Base-by-base conservation (phyloP, 1,140 invertebrate genomes). In the Nasonia vitripennis region DNA sequence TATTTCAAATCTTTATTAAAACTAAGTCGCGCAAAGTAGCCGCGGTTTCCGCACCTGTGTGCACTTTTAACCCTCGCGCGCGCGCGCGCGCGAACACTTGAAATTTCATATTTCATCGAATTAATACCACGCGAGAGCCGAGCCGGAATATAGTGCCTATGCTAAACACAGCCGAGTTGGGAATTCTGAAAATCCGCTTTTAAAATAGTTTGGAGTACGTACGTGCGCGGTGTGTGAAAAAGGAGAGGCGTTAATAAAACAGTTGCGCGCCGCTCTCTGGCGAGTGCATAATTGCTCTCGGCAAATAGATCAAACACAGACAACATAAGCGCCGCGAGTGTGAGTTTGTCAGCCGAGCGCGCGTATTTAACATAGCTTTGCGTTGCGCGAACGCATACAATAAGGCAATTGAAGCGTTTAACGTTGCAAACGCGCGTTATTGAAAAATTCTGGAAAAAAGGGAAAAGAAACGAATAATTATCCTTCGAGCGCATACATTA, bases 341-440 rank as follows among this genome's bases (percentile, higher is more conserved):
- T 55, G 51, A 55, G 51, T 10, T 0, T 17, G 51, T 55, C 51
- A 70, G 68, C 20, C 7, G 23, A 23, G 27, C 23, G 68, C 27
- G 68, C 27, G 2, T 68, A 79, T 27, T 78, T 78, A 78, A 31
- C 77, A 78, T 62, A 78, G 27, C 20, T 48, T 55, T 78, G 23
- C 27, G 55, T 62, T 78, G 9, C 68, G 23, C 62, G 10, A 48
- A 68, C 11, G 27, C 27, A 48, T 31, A 48, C 31, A 81, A 81
- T 81, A 67, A 79, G 67, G 31, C 14, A 23, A 77, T 78, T 78
- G 10, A 51, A 55, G 17, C 5, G 11, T 14, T 78, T 5, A 45
- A 41, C 41, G 41, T 11, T 11, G 10, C 10, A 51, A 14, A 0
- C 2, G 0, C 3, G 55, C 55, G 55, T n/a, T 62, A 62, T 20